phyloP scores from a whole-genome alignment of 2,888 invertebrate species.

The Tyria jacobaeae region DNA sequence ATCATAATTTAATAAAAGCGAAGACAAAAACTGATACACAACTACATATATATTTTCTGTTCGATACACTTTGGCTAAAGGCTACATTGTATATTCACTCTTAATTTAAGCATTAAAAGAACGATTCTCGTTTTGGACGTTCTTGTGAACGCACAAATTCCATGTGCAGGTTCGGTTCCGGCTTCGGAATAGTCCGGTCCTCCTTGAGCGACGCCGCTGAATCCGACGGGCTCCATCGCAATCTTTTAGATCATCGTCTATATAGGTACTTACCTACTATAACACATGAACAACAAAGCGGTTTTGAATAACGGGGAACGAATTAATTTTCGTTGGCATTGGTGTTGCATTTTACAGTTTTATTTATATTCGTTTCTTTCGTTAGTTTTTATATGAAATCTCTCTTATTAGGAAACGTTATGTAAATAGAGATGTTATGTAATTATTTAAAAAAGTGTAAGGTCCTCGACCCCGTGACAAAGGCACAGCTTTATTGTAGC shows the following conservation, averaged over 20 bases:
- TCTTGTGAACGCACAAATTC: constrained; percentile 65
- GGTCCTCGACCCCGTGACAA: constrained; percentile 44
- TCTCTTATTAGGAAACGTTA: constrained; percentile 51
- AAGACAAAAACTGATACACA: constrained; percentile 25
- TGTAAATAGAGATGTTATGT: constrained; percentile 42
- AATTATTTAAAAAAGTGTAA: constrained; percentile 40
- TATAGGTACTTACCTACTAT: constrained; percentile 48
- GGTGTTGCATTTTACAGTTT: constrained; percentile 32
- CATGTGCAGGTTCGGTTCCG: constrained; percentile 75
- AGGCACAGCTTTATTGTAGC: constrained; percentile 38
- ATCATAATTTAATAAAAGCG: constrained; percentile 40
- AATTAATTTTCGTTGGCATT: constrained; percentile 43
- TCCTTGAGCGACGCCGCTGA: constrained; percentile 76
- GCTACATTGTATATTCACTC: constrained; percentile 37
- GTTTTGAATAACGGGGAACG: constrained; percentile 44
- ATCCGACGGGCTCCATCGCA: constrained; percentile 68
- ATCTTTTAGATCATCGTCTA: constrained; percentile 76
- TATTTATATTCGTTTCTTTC: no score
- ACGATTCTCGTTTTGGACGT: constrained; percentile 54
- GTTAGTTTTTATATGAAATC: constrained; percentile 40
- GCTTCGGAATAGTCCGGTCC: constrained; percentile 82
- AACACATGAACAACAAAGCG: constrained; percentile 44
- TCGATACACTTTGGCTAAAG: constrained; percentile 15
- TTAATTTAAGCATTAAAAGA: constrained; percentile 50
- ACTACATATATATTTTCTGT: constrained; percentile 25